phyloP scores from a whole-genome alignment of 2,888 invertebrate genomes.

The Caenorhabditis doughertyi region DNA sequence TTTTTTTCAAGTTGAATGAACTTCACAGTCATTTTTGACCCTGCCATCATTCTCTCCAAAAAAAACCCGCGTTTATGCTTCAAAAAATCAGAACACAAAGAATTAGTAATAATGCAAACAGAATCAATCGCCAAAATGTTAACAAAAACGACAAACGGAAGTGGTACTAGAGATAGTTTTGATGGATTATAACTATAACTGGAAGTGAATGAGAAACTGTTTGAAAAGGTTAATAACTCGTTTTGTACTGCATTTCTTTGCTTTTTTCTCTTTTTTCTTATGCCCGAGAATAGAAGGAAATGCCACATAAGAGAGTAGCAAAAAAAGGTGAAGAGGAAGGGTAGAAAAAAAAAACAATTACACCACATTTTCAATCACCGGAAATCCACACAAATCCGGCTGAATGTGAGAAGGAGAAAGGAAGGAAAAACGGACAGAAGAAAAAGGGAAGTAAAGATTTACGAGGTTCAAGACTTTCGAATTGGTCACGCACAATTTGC shows the following conservation, averaged over 20 bases:
- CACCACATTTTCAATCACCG: conserved; percentile 62
- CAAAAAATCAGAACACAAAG: neutral
- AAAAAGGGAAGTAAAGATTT: neutral
- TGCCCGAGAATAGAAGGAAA: neutral
- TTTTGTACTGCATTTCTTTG: conserved; percentile 32
- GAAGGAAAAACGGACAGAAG: conserved; percentile 20
- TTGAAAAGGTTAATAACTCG: conserved; percentile 31
- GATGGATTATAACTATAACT: conserved; percentile 34
- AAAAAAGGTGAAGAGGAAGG: conserved; percentile 6
- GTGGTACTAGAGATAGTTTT: conserved; percentile 20
- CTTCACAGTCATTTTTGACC: neutral
- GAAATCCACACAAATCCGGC: conserved; percentile 57
- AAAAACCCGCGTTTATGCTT: too few species aligned
- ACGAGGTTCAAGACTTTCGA: conserved; percentile 47
- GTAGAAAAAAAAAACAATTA: conserved; percentile 51
- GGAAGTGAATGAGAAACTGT: conserved; percentile 39
- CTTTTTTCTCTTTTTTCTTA: neutral
- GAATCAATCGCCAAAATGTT: neutral
- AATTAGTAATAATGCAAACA: neutral
- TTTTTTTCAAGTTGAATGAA: neutral
- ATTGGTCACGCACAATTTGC: conserved; percentile 58
- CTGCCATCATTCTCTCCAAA: too few species aligned
- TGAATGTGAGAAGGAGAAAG: conserved; percentile 16
- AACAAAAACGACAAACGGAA: conserved; percentile 8
- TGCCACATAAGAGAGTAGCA: conserved; percentile 16